Evolutionary conservation across 2,888 invertebrate genomes (phyloP).

Genomic region (Eretmocerus hayati): DNA sequence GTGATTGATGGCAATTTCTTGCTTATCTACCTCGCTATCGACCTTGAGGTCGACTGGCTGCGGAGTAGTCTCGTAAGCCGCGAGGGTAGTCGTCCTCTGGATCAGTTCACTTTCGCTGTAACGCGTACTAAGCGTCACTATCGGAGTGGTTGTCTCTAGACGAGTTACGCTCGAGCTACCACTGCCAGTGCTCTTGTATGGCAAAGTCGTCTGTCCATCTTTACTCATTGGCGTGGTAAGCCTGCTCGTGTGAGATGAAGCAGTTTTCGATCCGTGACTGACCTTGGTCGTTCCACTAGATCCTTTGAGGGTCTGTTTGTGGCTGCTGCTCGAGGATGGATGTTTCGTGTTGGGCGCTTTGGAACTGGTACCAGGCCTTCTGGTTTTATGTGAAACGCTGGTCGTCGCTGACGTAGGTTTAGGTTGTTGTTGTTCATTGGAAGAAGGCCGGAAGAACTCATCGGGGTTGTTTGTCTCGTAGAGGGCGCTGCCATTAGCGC

Average conservation of each 20-base stretch:
- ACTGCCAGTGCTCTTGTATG: constrained; percentile 3
- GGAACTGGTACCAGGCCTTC: background rate
- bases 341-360: too few species aligned
- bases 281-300: background rate
- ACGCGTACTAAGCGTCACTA: background rate
- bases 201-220: background rate
- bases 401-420: too few species aligned
- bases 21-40: constrained; percentile 38
- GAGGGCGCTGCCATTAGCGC: constrained; percentile 44
- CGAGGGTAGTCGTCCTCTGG: constrained; percentile 35
- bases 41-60: constrained; percentile 34
- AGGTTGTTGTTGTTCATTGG: too few species aligned
- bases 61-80: constrained; percentile 45
- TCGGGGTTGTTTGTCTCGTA: constrained; percentile 45
- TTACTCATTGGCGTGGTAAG: background rate
- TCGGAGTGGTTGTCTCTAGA: constrained; percentile 19
- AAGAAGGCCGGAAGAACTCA: constrained; percentile 38
- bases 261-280: too few species aligned
- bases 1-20: constrained; percentile 47
- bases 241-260: too few species aligned
- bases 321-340: background rate
- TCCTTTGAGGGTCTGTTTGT: background rate
- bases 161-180: constrained; percentile 14
- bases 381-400: too few species aligned
- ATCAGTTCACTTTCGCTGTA: background rate